Base-by-base conservation (phyloP, 92 coral and sea anemone species). In the Epizoanthus scotinus region DNA sequence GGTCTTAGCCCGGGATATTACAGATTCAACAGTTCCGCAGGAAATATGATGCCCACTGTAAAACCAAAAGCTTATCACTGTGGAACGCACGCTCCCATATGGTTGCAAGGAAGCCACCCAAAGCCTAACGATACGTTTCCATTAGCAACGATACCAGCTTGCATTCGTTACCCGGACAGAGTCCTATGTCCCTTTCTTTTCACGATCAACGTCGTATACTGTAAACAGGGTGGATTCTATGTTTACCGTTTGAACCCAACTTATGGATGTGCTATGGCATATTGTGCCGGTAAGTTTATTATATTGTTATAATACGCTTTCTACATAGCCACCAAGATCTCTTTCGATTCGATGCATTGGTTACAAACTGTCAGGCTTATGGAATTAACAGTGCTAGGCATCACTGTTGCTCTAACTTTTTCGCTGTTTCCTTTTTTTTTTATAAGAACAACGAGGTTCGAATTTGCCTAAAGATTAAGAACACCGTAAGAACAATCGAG, bases 21-120 rank as follows among this genome's bases (percentile, higher is more conserved):
- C 38, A 47, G 77, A 38, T 70, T 70, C 22, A 49, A 70, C 60
- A 70, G 77, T 70, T 49, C 77, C 25, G 21, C 77, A 22, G 77
- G 77, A 50, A 70, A 50, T 21, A 26, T 70, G 77, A 52, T 70
- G 42, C 77, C 77, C 9, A 70, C 44, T 0, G 10, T 0, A 49
- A 49, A 15, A 52, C 77, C 77, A 1, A 52, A 49, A 5, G 3
- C 38, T 10, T 2, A 50, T 25, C 62, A 50, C 22, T 70, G 77
- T 28, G 77, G 77, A 52, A 70, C 77, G 14, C 19, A 52, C 42
- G 14, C 19, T 9, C 77, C 77, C 0, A 54, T 49, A 10, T 70
- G 77, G 77, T 22, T 70, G 60, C 25, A 70, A 50, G 73, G 57
- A 20, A 19, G 2, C 26, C 57, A 68, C 24, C 73, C 73, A 7